Conservation (phyloP, 1,140 invertebrate genomes). For the Himalopsyche phryganea region DNA sequence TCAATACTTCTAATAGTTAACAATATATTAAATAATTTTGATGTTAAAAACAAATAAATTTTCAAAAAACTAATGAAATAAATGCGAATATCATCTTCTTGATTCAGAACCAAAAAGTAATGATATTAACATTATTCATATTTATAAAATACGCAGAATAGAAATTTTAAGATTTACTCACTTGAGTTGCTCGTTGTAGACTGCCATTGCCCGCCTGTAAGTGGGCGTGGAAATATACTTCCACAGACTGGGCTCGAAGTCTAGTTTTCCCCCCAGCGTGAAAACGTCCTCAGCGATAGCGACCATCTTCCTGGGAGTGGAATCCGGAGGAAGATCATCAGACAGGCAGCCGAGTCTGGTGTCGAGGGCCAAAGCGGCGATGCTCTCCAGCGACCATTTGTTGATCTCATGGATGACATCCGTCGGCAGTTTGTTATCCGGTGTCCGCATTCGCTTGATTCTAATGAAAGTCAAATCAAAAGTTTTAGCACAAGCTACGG, state of each 20-base stretch:
- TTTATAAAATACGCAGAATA: too few species aligned
- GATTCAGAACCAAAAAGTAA: too few species aligned
- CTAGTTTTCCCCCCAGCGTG: conserved; percentile 54
- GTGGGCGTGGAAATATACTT: conserved; percentile 55
- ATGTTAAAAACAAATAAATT: too few species aligned
- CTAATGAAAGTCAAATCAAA: conserved; percentile 36
- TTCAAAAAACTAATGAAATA: too few species aligned
- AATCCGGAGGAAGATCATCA: conserved; percentile 48
- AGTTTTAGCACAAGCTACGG: not conserved
- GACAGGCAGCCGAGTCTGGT: conserved; percentile 60
- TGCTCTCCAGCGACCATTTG: conserved; percentile 67
- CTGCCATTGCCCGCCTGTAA: conserved; percentile 53
- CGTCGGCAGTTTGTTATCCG: conserved; percentile 52
- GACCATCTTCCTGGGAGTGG: conserved; percentile 58
- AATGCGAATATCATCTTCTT: too few species aligned
- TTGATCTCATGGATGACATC: conserved; percentile 62
- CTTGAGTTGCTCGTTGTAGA: conserved; percentile 45
- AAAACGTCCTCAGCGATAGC: conserved; percentile 60
- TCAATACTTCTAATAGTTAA: too few species aligned
- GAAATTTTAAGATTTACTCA: too few species aligned
- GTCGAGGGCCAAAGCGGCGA: conserved; percentile 65
- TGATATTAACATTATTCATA: too few species aligned
- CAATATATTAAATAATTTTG: too few species aligned
- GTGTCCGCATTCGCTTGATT: conserved; percentile 52
- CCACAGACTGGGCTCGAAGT: conserved; percentile 62